Evolutionary conservation across 2,113 vertebrate genomes (phyloP).

Genomic region (Campylomormyrus numenius): DNA sequence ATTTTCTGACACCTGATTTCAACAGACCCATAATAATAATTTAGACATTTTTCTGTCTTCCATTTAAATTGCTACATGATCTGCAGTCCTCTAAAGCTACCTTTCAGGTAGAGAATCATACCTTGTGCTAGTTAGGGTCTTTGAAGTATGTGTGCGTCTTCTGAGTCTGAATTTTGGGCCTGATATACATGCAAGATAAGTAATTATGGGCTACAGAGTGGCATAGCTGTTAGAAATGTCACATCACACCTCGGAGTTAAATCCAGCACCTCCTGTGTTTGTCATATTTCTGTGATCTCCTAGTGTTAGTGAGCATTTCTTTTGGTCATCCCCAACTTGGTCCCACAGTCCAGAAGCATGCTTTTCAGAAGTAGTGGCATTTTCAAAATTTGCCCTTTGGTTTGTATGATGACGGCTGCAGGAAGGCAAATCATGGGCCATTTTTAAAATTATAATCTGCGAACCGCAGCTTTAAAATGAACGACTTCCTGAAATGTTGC

Average conservation of each 20-base stretch:
- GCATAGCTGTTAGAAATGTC: neutral
- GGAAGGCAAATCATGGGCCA: neutral
- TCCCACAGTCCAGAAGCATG: neutral
- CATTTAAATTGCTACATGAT: neutral
- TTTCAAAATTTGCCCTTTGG: neutral
- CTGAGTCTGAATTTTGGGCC: neutral
- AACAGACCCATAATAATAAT: neutral
- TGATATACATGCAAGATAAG: neutral
- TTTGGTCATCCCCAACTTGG: neutral
- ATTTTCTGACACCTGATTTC: neutral
- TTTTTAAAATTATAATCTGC: neutral
- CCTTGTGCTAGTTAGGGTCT: neutral
- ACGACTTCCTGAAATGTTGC: neutral
- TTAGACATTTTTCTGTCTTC: neutral
- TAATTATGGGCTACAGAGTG: neutral
- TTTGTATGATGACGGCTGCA: neutral
- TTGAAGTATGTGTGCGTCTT: neutral
- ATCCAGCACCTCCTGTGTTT: neutral
- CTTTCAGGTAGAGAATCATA: neutral
- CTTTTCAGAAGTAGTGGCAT: neutral
- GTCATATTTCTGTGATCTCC: neutral
- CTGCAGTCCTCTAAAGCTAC: neutral
- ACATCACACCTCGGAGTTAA: neutral
- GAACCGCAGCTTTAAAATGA: neutral
- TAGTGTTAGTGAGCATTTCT: neutral